A percentile compares a stretch with the other conserved stretches of the same genome.
Conservation (phyloP, 2,888 invertebrate species). For the Uloborus plumipes region DNA sequence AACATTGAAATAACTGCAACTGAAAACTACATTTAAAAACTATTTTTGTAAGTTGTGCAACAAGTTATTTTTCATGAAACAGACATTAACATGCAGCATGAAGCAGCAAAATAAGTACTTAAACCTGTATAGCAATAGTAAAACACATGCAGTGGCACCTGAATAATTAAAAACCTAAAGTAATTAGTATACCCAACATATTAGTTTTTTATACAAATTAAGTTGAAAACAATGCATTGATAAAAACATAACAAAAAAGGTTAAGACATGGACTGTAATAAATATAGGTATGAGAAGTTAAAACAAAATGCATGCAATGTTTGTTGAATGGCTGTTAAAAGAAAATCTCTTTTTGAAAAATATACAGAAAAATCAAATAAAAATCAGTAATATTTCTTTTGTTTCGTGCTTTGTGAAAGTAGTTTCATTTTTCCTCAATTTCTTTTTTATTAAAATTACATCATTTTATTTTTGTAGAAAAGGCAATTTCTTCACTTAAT, state of each 20-base stretch:
- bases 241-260: not conserved
- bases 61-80: too few relatives aligned
- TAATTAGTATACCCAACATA: not conserved
- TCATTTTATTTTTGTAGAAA: too few relatives aligned
- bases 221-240: constrained; percentile 28
- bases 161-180: constrained; percentile 1
- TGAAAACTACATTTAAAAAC: too few relatives aligned
- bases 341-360: not conserved
- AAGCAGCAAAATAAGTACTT: constrained; percentile 10
- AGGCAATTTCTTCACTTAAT: too few relatives aligned
- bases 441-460: too few relatives aligned
- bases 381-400: not conserved
- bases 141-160: constrained; percentile 14
- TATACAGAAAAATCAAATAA: not conserved
- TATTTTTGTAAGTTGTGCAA: too few relatives aligned
- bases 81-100: constrained; percentile 13
- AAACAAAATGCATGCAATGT: constrained; percentile 33
- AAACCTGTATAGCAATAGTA: constrained; percentile 15
- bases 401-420: too few relatives aligned
- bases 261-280: constrained; percentile 22
- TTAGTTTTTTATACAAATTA: constrained; percentile 14
- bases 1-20: too few relatives aligned
- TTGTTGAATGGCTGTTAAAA: constrained; percentile 27
- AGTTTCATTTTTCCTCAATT: too few relatives aligned
- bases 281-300: not conserved